Evolutionary conservation across 2,888 invertebrate species (phyloP).

Genomic region (Eupithecia insigniata): DNA sequence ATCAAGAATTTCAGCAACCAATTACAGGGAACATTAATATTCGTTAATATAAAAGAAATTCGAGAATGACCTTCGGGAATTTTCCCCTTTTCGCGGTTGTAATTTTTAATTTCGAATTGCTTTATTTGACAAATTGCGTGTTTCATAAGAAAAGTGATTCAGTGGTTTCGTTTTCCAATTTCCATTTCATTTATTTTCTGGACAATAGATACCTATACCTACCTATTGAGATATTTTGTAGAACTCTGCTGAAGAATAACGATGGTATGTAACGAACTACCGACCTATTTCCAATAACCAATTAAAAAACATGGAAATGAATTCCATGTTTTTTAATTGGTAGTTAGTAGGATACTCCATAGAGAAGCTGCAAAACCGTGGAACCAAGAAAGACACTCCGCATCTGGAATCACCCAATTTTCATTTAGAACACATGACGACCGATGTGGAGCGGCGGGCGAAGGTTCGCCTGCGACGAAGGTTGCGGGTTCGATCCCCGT

Average conservation of each 20-base stretch:
- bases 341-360: too few species aligned
- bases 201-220: not conserved
- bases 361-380: too few species aligned
- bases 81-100: not conserved
- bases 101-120: conserved; percentile 5
- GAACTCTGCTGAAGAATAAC: not conserved
- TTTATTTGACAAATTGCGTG: conserved; percentile 10
- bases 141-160: conserved; percentile 1
- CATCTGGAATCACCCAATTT: not conserved
- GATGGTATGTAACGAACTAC: not conserved
- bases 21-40: conserved; percentile 3
- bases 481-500: too few species aligned
- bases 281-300: too few species aligned
- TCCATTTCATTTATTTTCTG: not conserved
- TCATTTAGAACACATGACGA: not conserved
- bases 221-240: not conserved
- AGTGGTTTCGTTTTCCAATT: not conserved
- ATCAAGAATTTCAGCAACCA: not conserved
- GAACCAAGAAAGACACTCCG: not conserved
- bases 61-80: conserved; percentile 2
- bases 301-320: too few species aligned
- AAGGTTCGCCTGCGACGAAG: too few species aligned
- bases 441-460: too few species aligned
- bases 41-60: conserved; percentile 1
- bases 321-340: too few species aligned